Percentiles rank a stretch among this genome's conserved stretches.
Conservation (phyloP, 2,888 invertebrate genomes). For the Keiferia lycopersicella region DNA sequence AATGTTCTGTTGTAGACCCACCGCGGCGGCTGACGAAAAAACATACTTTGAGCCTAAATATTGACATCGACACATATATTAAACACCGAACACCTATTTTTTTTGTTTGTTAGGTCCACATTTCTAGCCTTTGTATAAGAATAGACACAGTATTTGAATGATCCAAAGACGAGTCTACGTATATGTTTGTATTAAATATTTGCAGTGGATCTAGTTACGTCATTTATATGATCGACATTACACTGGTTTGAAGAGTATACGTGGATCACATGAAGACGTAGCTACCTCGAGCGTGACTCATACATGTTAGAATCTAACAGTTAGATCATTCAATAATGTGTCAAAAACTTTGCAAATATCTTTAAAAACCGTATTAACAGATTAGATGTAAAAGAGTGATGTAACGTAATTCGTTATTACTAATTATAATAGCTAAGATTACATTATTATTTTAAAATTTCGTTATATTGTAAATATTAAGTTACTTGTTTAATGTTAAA, state of each 20-base stretch:
- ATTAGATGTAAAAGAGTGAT: background rate
- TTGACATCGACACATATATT: background rate
- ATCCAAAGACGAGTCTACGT: background rate
- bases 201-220: no score
- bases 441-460: no score
- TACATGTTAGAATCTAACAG: no score
- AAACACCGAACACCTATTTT: conserved; percentile 4
- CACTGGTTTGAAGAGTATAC: no score
- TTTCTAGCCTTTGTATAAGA: background rate
- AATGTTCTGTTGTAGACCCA: no score
- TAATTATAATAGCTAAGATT: no score
- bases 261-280: no score
- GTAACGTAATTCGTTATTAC: background rate
- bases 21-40: no score
- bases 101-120: conserved; percentile 16
- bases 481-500: no score
- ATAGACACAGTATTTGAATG: background rate
- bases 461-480: no score
- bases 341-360: background rate
- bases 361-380: background rate
- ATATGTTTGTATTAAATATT: background rate
- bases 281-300: background rate
- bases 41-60: background rate
- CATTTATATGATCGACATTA: no score
- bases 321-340: background rate